Evolutionary conservation across 2,113 vertebrate genomes (phyloP), one percentile per base, ranked within the genome.

Genomic region (Dendrocopos noguchii): DNA sequence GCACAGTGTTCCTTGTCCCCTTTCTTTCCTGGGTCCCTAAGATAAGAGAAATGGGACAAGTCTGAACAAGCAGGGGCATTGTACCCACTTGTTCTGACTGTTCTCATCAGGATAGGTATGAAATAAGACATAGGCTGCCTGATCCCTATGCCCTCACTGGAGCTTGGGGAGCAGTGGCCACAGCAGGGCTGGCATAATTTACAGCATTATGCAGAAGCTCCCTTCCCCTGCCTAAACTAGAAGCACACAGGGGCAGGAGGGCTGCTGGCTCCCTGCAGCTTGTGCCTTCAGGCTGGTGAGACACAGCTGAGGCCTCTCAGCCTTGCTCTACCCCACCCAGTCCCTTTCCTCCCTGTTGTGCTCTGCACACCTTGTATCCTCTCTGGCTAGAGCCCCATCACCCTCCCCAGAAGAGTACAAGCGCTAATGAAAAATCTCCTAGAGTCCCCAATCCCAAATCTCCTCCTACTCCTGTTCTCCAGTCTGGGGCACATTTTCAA

Each of bases 141-240:
- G 80, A 80, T 42, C 11, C 44, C 72, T 1, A 7, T 50, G 57
- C 36, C 47, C 12, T 29, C 17, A 12, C 7, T 7, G 28, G 33
- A 84, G 63, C 53, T 44, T 2, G 1, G 28, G n/a, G 18, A 81
- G 53, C 66, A 64, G 53, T 2, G 27, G 34, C 9, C 21, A 18
- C 29, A 9, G 19, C 11, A 1, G 2, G 10, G 16, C 15, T 71
- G 21, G 65, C 28, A 8, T 4, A 1, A 4, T 24, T 24, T 39
- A 9, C 20, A 25, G 21, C 47, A 33, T 31, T 9, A 55, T 2
- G 2, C 20, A 64, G 71, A 71, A 78, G 50, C 28, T 64, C 25
- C 24, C 27, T 39, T 20, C 27, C 27, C 36, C 50, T 61, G 39
- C 18, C 47, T 68, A n/a, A 75, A 18, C 68, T 6, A 73, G 19